Evolutionary conservation across 2,888 invertebrate genomes (phyloP).

Genomic region (Abrostola tripartita): DNA sequence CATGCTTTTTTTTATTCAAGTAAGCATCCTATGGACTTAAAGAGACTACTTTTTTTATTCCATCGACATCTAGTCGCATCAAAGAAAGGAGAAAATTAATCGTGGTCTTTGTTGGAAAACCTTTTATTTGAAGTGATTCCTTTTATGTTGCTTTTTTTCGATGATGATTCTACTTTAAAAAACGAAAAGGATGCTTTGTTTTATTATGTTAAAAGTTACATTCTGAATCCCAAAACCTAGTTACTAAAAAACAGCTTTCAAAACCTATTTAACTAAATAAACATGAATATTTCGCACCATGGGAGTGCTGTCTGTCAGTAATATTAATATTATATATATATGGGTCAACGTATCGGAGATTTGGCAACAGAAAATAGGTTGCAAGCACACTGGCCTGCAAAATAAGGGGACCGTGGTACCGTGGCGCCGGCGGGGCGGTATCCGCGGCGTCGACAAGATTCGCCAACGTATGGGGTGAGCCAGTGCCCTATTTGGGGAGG

Average conservation of each 20-base stretch:
- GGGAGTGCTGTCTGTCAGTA: conserved; percentile 15
- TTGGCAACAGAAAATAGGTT: conserved; percentile 71
- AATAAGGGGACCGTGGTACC: conserved; percentile 62
- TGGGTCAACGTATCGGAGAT: conserved; percentile 46
- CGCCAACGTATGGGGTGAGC: conserved; percentile 65
- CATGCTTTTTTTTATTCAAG: conserved; percentile 19
- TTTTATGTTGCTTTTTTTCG: conserved; percentile 6
- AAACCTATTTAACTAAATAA: conserved; percentile 10
- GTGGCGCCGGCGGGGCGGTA: conserved; percentile 51
- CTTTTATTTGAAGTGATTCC: conserved; percentile 16
- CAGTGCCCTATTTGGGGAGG: conserved; percentile 65
- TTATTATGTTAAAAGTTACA: too few relatives aligned
- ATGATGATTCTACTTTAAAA: background rate
- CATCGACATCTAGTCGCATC: conserved; percentile 11
- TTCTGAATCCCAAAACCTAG: too few relatives aligned
- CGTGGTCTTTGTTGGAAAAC: conserved; percentile 6
- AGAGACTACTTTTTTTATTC: conserved; percentile 7
- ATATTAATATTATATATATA: conserved; percentile 45
- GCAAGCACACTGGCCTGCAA: conserved; percentile 61
- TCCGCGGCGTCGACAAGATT: conserved; percentile 59
- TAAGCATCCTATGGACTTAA: conserved; percentile 1
- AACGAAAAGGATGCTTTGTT: too few relatives aligned
- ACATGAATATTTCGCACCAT: conserved; percentile 21
- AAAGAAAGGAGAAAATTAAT: conserved; percentile 14
- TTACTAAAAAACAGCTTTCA: background rate